phyloP scores from a whole-genome alignment of 2,113 vertebrate species.

The Falcunculus frontatus region DNA sequence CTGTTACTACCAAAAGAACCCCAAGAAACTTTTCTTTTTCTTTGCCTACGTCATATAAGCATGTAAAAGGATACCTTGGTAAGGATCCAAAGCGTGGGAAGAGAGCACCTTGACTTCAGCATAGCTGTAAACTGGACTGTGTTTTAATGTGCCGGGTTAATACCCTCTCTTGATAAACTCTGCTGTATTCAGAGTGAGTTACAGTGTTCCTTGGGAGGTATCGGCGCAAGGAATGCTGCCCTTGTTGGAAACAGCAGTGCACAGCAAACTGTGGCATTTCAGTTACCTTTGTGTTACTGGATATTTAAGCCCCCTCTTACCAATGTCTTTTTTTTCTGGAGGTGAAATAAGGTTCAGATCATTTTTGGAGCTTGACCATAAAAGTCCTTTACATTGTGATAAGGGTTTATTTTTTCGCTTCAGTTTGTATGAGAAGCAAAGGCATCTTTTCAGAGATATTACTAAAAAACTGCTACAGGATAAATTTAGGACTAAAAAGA shows the following conservation, averaged over 20 bases:
- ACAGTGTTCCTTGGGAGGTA: not conserved
- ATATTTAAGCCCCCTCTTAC: not conserved
- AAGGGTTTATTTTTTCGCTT: not conserved
- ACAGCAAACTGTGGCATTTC: not conserved
- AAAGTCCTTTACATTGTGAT: not conserved
- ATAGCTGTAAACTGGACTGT: not conserved
- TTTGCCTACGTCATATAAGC: not conserved
- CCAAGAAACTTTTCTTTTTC: not conserved
- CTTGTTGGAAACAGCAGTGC: not conserved
- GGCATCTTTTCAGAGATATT: not conserved
- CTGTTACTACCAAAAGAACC: not conserved
- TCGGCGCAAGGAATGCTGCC: not conserved
- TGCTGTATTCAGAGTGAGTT: not conserved
- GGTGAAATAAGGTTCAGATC: not conserved
- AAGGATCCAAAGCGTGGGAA: not conserved
- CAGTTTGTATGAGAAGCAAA: not conserved
- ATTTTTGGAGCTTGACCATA: not conserved
- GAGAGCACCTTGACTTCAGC: not conserved
- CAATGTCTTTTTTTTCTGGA: not conserved
- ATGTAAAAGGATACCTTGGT: not conserved
- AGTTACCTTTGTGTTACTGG: not conserved
- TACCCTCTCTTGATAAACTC: not conserved
- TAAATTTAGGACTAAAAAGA: not conserved
- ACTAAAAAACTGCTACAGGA: not conserved
- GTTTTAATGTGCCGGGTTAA: not conserved